Conservation (phyloP, 2,113 vertebrate species). For the Egretta garzetta region DNA sequence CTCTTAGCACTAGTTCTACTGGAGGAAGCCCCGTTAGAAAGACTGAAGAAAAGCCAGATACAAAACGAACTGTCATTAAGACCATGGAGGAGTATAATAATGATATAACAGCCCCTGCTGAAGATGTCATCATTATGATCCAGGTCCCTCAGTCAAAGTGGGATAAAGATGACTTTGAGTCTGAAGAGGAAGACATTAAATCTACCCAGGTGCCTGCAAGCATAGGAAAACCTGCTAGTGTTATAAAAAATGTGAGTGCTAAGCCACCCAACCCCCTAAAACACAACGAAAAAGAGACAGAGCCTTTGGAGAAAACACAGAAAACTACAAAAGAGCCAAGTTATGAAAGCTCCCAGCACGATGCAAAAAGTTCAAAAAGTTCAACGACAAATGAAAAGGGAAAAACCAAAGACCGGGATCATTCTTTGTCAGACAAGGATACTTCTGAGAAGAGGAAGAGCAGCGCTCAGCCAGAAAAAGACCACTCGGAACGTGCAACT, state of each 20-base stretch:
- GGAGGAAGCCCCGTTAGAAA: slow-evolving; percentile 85
- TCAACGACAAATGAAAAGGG: slow-evolving; percentile 56
- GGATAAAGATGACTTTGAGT: slow-evolving; percentile 89
- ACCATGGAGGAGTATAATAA: slow-evolving; percentile 87
- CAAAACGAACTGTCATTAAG: slow-evolving; percentile 82
- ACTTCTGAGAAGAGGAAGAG: slow-evolving; percentile 72
- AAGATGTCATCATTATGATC: slow-evolving; percentile 88
- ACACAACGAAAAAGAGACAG: slow-evolving; percentile 71
- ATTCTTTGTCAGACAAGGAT: slow-evolving; percentile 69
- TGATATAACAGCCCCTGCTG: slow-evolving; percentile 79
- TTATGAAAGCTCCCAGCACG: slow-evolving; percentile 69
- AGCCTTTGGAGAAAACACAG: slow-evolving; percentile 71
- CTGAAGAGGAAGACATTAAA: slow-evolving; percentile 85
- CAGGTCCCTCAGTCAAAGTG: slow-evolving; percentile 88
- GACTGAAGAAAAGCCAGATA: slow-evolving; percentile 81
- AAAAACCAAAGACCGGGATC: slow-evolving; percentile 79
- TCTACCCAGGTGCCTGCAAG: slow-evolving; percentile 52
- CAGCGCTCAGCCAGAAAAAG: slow-evolving; percentile 71
- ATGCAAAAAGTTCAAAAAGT: slow-evolving; percentile 73
- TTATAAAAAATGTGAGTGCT: slow-evolving; percentile 68
- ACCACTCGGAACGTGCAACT: slow-evolving; percentile 70
- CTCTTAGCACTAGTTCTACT: slow-evolving; percentile 82
- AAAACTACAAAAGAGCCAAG: slow-evolving; percentile 68
- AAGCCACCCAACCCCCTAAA: slow-evolving; percentile 70
- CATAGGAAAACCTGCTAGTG: slow-evolving; percentile 68